Evolutionary conservation across 2,888 invertebrate genomes (phyloP), one percentile per base, ranked within the genome.

Genomic region (Pandemis heparana): DNA sequence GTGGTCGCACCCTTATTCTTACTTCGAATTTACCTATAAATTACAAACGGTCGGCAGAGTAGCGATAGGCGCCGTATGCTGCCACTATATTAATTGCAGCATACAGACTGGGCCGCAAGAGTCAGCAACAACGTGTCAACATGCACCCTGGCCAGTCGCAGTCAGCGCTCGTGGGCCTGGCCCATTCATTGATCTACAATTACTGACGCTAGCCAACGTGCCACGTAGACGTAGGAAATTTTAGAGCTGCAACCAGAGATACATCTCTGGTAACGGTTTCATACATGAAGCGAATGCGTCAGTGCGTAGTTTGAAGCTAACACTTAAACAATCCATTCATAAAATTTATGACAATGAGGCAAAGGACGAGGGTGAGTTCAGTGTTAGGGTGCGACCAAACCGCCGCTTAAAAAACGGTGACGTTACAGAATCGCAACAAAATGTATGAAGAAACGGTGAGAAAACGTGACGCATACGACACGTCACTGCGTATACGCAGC

Each of bases 161-260:
- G 85, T 87, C 87, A 87, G 87, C 87, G 81, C 79, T 85, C 85
- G 81, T 80, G 81, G 78, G 77, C 80, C 79, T 81, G 82, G 82
- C 83, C 83, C 79, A 79, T 81, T 82, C 85, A 85, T 86, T 87
- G 85, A 87, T 85, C 83, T 83, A 84, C 83, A 87, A 88, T 88
- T 85, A 86, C 85, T 82, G 81, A 82, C 80, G 83, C 81, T 65
- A 66, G 76, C 70, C 65, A 64, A 18, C 69, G 51, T 46, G 59
- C 59, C 51, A 7, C n/a, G 38, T 41, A 74, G 74, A 65, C 51
- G 38, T 60, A 32, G 18, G 43, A 65, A 70, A 43, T 16, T 60
- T 48, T 46, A 70, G 70, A 74, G 12, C 64, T 1, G 56, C 23
- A 64, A 46, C 41, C n/a, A 38, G 32, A 23, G 16, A 14, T 64